Conservation (phyloP, 1,140 invertebrate genomes). For the Cyclina sinensis region DNA sequence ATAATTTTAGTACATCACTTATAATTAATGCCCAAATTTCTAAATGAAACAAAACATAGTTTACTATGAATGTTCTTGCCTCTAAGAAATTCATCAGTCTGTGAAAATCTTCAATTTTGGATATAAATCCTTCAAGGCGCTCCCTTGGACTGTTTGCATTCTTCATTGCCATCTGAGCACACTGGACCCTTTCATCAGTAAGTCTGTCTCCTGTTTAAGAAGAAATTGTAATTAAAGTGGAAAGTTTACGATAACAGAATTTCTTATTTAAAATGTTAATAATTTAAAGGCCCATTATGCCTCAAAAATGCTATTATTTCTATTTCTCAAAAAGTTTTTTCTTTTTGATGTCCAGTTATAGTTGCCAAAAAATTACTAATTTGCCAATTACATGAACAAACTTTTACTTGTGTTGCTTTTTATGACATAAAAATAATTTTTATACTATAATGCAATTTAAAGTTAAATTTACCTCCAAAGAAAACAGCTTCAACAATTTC, state of each 20-base stretch:
- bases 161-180: conserved; percentile 61
- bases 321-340: background rate
- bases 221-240: background rate
- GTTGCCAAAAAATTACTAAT: background rate
- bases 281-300: background rate
- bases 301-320: background rate
- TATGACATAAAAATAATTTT: no score
- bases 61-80: background rate
- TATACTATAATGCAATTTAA: no score
- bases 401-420: no score
- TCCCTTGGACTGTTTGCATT: conserved; percentile 33
- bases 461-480: conserved; percentile 29
- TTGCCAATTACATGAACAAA: background rate
- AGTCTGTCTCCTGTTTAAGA: conserved; percentile 58
- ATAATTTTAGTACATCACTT: background rate
- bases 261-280: background rate
- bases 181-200: conserved; percentile 66
- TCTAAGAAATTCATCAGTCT: conserved; percentile 70
- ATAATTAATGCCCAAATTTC: background rate
- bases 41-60: background rate
- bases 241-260: background rate
- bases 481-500: conserved; percentile 25
- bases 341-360: background rate
- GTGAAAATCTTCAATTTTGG: conserved; percentile 70
- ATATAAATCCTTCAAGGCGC: conserved; percentile 65